These are phyloP conservation scores for Ahaetulla prasina DNA, from an alignment of 2,113 vertebrate genomes.

Conservation along the genomic window DNA sequence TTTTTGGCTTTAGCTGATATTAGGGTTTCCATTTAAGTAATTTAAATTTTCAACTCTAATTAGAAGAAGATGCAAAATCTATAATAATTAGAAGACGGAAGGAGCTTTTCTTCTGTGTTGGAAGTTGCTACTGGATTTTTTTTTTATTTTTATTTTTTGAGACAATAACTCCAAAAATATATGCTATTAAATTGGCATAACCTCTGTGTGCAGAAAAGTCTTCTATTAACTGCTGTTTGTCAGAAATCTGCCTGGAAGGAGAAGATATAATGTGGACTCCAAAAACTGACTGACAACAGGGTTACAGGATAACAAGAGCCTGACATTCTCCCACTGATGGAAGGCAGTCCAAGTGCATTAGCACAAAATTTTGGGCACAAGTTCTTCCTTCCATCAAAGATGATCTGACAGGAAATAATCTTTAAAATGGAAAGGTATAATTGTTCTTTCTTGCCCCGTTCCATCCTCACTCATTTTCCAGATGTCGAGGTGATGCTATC, in stretches of 20 bases:
- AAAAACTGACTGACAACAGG: neutral
- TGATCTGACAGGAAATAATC: neutral
- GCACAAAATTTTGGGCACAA: neutral
- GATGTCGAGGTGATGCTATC: neutral
- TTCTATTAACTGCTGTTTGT: neutral
- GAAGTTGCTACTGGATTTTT: neutral
- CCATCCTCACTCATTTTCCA: neutral
- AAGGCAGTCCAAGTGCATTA: neutral
- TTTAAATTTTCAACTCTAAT: neutral
- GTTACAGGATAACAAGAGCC: neutral
- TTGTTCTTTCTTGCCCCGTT: neutral
- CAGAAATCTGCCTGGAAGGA: neutral
- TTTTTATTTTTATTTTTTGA: neutral
- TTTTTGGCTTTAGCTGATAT: neutral
- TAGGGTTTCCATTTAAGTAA: neutral
- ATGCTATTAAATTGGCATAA: conserved; percentile 4
- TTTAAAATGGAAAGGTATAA: neutral
- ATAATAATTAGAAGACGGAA: neutral
- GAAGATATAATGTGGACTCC: neutral
- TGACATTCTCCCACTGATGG: neutral
- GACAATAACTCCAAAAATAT: neutral
- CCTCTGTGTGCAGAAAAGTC: neutral
- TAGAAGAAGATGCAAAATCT: neutral
- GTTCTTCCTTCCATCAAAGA: neutral
- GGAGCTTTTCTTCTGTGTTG: neutral